Evolutionary conservation across 2,113 vertebrate genomes (phyloP).

Genomic region (Lipophrys pholis): DNA sequence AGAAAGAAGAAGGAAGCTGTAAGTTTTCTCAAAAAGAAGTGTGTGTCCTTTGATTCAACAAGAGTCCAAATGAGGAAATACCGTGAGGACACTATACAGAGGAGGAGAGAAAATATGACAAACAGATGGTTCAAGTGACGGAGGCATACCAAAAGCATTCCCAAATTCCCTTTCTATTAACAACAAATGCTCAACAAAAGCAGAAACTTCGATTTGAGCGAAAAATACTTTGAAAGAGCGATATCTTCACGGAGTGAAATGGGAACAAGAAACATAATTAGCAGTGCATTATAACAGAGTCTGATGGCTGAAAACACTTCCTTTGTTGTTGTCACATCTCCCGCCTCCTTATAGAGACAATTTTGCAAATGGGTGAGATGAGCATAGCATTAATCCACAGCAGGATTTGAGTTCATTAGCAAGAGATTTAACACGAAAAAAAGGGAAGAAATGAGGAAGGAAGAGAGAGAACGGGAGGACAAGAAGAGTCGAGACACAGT

Average conservation of each 20-base stretch:
- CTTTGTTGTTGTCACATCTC: neutral
- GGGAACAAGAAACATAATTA: neutral
- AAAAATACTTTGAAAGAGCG: no score
- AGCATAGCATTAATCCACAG: conserved; percentile 17
- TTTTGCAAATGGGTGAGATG: conserved; percentile 23
- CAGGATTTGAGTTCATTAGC: conserved; percentile 37
- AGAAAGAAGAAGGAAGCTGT: conserved; percentile 25
- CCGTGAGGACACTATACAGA: neutral
- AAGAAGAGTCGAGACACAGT: neutral
- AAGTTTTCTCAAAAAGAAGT: conserved; percentile 2
- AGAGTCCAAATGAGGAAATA: conserved; percentile 8
- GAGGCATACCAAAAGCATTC: neutral
- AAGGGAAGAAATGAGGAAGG: neutral
- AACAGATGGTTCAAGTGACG: neutral
- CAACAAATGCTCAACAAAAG: neutral
- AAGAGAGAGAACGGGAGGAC: neutral
- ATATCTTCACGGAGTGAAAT: no score
- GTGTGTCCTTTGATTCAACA: neutral
- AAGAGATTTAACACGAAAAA: conserved; percentile 1
- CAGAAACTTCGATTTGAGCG: neutral
- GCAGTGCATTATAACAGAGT: neutral
- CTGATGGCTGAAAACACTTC: conserved; percentile 11
- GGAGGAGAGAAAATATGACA: neutral
- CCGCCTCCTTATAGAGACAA: neutral
- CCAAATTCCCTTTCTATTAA: neutral